These are phyloP conservation scores for Cryptops parisi DNA, from an alignment of 2,888 invertebrate genomes.

Conservation along the genomic window DNA sequence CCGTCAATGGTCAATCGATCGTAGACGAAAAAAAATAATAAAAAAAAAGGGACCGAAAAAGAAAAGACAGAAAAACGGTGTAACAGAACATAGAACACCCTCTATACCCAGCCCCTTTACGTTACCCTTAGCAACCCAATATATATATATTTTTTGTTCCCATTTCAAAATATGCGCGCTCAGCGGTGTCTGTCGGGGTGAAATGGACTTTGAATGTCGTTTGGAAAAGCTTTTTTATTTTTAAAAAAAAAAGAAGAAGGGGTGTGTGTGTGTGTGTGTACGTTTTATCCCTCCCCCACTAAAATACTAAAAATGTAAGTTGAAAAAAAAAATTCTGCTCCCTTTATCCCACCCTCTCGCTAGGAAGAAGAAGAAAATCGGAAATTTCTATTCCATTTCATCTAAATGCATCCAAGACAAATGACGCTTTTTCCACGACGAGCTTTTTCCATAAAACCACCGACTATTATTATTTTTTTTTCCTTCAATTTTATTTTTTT, in stretches of 20 bases:
- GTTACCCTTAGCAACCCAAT: no score
- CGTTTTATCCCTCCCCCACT: no score
- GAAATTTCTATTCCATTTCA: slow-evolving; percentile 7
- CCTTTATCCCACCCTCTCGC: no score
- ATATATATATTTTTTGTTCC: no score
- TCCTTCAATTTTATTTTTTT: background rate
- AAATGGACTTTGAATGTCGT: slow-evolving; percentile 9
- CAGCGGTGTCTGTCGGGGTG: background rate
- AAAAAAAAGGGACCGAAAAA: background rate
- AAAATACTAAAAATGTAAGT: no score
- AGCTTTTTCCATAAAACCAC: slow-evolving; percentile 7
- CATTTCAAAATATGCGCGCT: slow-evolving; percentile 1
- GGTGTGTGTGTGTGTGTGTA: background rate
- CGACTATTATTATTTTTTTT: no score
- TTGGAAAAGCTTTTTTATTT: no score
- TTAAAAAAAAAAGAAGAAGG: background rate
- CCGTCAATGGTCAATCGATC: background rate
- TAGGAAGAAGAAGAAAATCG: background rate
- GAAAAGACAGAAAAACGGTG: no score
- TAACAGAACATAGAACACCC: no score
- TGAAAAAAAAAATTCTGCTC: background rate
- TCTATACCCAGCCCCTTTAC: no score
- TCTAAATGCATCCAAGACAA: slow-evolving; percentile 11
- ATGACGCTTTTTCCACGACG: slow-evolving; percentile 1
- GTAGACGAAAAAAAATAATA: background rate